A percentile compares a stretch with the other conserved stretches of the same genome.
These are phyloP conservation scores for Garra rufa DNA, from an alignment of 2,113 vertebrate genomes.

Conservation along the genomic window DNA sequence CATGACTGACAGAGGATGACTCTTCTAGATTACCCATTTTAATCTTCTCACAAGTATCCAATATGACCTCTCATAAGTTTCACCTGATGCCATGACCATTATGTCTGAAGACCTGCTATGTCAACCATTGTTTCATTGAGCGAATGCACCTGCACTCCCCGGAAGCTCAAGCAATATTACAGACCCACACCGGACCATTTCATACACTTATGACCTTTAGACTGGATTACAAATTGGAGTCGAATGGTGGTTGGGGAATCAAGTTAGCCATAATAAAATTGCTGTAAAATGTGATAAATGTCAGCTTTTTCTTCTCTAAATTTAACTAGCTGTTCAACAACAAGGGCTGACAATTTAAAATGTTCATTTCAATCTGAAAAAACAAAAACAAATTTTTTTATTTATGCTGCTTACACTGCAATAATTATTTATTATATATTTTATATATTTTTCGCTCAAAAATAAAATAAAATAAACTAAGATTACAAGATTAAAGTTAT, in stretches of 20 bases:
- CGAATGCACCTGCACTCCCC: constrained; percentile 27
- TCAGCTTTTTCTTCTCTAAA: neutral
- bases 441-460: too few species aligned
- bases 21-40: constrained; percentile 69
- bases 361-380: too few species aligned
- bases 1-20: constrained; percentile 60
- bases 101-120: constrained; percentile 55
- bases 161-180: constrained; percentile 7
- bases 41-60: constrained; percentile 66
- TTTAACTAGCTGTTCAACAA: neutral
- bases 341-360: neutral
- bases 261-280: neutral
- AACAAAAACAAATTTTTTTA: too few species aligned
- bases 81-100: constrained; percentile 18
- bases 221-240: constrained; percentile 29
- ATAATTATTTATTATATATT: too few species aligned
- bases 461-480: too few species aligned
- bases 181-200: neutral
- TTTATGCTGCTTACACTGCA: too few species aligned
- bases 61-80: constrained; percentile 56
- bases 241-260: constrained; percentile 14
- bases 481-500: neutral
- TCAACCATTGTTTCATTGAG: constrained; percentile 39
- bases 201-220: constrained; percentile 18
- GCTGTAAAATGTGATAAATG: constrained; percentile 28